Conservation (phyloP, 2,888 invertebrate genomes). For the Calameuta filiformis region DNA sequence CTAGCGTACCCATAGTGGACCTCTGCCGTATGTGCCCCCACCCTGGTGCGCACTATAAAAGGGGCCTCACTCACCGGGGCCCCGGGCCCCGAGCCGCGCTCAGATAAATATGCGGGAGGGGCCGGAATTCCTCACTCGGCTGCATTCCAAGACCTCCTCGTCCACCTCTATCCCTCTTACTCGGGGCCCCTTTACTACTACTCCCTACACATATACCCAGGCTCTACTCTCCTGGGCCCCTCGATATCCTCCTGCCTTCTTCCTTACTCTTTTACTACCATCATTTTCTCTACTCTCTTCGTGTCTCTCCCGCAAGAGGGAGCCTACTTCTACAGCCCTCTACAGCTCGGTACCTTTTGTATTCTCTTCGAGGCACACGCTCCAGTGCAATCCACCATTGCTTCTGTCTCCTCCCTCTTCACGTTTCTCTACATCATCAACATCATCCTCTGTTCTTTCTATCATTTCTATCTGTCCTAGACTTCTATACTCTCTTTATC, state of each 20-base stretch:
- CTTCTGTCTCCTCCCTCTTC: neutral
- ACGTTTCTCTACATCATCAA: neutral
- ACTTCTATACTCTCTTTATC: neutral
- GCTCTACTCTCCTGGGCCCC: conserved; percentile 18
- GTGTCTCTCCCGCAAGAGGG: conserved; percentile 12
- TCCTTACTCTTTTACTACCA: neutral
- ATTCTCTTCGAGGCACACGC: conserved; percentile 2
- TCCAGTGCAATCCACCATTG: conserved; percentile 1
- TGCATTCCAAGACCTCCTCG: conserved; percentile 62
- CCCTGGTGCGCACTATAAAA: conserved; percentile 40
- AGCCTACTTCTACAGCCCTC: conserved; percentile 26
- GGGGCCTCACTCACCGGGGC: conserved; percentile 43
- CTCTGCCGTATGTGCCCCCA: conserved; percentile 65
- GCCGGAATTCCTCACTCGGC: conserved; percentile 66
- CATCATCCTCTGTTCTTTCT: conserved; percentile 9
- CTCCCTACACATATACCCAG: conserved; percentile 26
- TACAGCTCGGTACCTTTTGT: conserved; percentile 26
- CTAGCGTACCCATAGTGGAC: conserved; percentile 70
- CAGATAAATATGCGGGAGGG: conserved; percentile 67
- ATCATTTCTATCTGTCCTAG: conserved; percentile 20
- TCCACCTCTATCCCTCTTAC: conserved; percentile 57
- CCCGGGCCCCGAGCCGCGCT: conserved; percentile 52
- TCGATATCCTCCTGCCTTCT: conserved; percentile 15
- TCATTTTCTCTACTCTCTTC: conserved; percentile 12
- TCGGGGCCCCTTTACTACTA: conserved; percentile 55